These are phyloP conservation scores for Pycnomerus fuliginosus DNA, from an alignment of 2,888 invertebrate species.

Conservation along the genomic window DNA sequence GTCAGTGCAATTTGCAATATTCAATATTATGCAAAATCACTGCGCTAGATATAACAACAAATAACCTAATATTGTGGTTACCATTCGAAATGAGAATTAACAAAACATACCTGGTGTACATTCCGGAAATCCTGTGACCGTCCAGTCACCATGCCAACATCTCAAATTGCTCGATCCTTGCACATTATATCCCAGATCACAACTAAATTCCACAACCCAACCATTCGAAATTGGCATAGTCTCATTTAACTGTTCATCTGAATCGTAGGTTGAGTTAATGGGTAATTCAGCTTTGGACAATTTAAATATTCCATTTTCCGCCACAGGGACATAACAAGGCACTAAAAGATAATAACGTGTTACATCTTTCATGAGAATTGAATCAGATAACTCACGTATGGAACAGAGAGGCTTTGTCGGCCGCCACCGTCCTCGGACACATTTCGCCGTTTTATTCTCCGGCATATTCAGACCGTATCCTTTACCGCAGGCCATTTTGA, in stretches of 20 bases:
- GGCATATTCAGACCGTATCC: slow-evolving; percentile 75
- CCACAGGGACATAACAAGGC: slow-evolving; percentile 69
- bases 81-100: too few relatives aligned
- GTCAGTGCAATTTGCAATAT: too few relatives aligned
- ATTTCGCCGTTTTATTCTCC: slow-evolving; percentile 74
- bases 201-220: slow-evolving; percentile 73
- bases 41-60: too few relatives aligned
- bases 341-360: slow-evolving; percentile 52
- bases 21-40: too few relatives aligned
- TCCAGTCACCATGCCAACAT: slow-evolving; percentile 83
- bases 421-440: slow-evolving; percentile 83
- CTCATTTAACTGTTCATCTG: slow-evolving; percentile 60
- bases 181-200: slow-evolving; percentile 69
- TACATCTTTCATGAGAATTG: slow-evolving; percentile 1
- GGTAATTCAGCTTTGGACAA: slow-evolving; percentile 53
- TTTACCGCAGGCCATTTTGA: slow-evolving; percentile 73
- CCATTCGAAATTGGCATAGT: slow-evolving; percentile 66
- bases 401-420: slow-evolving; percentile 78
- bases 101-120: slow-evolving; percentile 66
- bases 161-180: slow-evolving; percentile 71
- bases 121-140: slow-evolving; percentile 71
- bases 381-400: slow-evolving; percentile 61
- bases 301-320: slow-evolving; percentile 68
- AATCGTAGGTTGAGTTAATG: slow-evolving; percentile 46
- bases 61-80: too few relatives aligned